Evolutionary conservation across 2,113 vertebrate species (phyloP).

Genomic region (Psammodynastes pulverulentus): DNA sequence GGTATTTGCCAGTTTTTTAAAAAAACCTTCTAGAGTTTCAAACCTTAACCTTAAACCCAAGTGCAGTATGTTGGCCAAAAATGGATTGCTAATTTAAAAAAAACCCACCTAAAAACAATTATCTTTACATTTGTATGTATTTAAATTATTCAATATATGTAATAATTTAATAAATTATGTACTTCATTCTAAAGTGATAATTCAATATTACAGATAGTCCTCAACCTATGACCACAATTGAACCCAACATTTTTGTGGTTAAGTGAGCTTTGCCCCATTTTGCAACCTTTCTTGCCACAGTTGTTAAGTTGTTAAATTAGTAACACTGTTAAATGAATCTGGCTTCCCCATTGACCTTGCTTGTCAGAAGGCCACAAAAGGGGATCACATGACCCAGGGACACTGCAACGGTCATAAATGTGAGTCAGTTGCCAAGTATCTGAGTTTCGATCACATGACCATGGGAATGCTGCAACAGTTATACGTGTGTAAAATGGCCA

Average conservation of each 20-base stretch:
- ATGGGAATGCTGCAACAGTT: neutral
- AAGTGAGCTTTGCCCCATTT: neutral
- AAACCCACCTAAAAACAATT: neutral
- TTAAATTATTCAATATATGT: neutral
- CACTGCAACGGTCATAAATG: neutral
- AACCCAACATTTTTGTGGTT: neutral
- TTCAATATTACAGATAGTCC: neutral
- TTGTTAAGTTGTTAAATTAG: neutral
- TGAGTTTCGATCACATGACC: neutral
- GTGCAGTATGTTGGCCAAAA: neutral
- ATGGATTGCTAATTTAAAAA: neutral
- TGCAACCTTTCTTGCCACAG: neutral
- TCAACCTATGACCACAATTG: neutral
- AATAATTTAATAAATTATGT: neutral
- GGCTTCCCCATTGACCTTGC: neutral
- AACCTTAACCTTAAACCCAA: neutral
- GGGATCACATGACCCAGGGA: neutral
- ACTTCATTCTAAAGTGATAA: neutral
- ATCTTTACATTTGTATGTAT: neutral
- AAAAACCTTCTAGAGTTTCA: neutral
- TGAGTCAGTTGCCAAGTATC: neutral
- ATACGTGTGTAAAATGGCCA: neutral
- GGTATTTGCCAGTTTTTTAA: conserved; percentile 63
- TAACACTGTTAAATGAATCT: neutral
- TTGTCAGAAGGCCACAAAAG: neutral